Base-by-base conservation (phyloP, 2,113 vertebrate genomes). In the Mionectes macconnelli region DNA sequence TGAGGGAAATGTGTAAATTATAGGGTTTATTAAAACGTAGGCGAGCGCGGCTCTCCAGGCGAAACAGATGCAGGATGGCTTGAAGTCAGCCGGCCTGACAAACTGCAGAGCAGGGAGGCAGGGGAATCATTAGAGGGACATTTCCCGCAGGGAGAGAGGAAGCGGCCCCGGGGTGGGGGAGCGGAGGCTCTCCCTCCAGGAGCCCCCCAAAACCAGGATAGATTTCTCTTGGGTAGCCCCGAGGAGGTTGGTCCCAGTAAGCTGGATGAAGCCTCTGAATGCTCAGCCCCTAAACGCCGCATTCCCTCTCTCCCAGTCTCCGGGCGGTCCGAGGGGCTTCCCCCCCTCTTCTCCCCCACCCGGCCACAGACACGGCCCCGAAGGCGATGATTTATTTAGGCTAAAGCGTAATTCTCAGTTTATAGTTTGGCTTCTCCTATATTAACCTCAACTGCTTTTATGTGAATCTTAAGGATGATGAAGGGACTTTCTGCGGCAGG, bases 1-100 rank as follows among this genome's bases (percentile, higher is more conserved):
- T 90, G 95, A 98, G 96, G 92, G 94, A 97, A 98, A 98, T 96
- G 97, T 98, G 97, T 96, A 97, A 97, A 97, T 97, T 97, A 97
- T 74, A 95, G 96, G 95, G 96, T 97, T 96, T 94, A 96, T 93
- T 97, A 97, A 96, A 96, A 94, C 0, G 93, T 18, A 95, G 94
- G 93, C 68, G 66, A 97, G 88, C n/a, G 56, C 3, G 5, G 88
- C 94, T 96, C 93, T 96, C 88, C n/a, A 92, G 93, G 93, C 90
- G 6, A 90, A 97, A 95, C 96, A 96, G 94, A 97, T 96, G 96
- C 88, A 89, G 83, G 83, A 94, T 35, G 92, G 92, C 88, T 94
- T 33, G 49, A 86, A 96, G 88, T 93, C 90, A 90, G 95, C 64
- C 75, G 1, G 80, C 15, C 93, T 97, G 96, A 96, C 96, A 59